A percentile compares a stretch with the other conserved stretches of the same genome.
phyloP scores from a whole-genome alignment of 2,888 invertebrate genomes.

The Clitarchus hookeri region DNA sequence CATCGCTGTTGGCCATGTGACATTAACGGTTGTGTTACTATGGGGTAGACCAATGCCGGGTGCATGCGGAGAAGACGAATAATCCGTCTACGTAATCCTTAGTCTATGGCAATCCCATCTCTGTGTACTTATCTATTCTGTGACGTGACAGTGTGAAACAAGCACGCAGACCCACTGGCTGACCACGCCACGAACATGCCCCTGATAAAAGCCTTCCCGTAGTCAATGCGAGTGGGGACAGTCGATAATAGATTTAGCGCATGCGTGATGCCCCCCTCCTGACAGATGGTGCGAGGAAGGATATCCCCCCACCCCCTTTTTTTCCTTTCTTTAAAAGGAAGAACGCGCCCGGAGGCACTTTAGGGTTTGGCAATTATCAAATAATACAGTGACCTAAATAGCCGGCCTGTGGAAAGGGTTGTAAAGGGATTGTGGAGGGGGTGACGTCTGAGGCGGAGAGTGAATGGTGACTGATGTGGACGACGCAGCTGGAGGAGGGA shows the following conservation, averaged over 20 bases:
- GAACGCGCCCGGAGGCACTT: neutral
- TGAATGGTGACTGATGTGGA: neutral
- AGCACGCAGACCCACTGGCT: neutral
- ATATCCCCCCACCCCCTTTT: neutral
- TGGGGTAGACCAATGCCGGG: too few species aligned
- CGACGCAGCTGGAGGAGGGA: neutral
- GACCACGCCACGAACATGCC: neutral
- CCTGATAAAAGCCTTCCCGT: neutral
- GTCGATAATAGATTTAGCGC: slow-evolving; percentile 8
- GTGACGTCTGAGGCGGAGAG: neutral
- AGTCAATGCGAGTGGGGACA: neutral
- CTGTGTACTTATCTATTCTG: too few species aligned
- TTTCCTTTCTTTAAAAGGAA: neutral
- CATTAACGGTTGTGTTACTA: too few species aligned
- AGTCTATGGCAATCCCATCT: too few species aligned
- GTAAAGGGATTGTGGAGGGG: neutral
- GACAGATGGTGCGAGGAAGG: neutral
- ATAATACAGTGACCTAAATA: slow-evolving; percentile 8
- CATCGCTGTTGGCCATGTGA: too few species aligned
- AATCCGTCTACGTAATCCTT: too few species aligned
- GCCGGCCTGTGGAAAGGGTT: neutral
- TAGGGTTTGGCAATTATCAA: neutral
- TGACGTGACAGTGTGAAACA: too few species aligned
- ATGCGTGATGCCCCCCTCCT: neutral
- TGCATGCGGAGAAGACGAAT: too few species aligned